Evolutionary conservation across 2,888 invertebrate genomes (phyloP), one percentile per base, ranked within the genome.

Genomic region (Ceriagrion tenellum): DNA sequence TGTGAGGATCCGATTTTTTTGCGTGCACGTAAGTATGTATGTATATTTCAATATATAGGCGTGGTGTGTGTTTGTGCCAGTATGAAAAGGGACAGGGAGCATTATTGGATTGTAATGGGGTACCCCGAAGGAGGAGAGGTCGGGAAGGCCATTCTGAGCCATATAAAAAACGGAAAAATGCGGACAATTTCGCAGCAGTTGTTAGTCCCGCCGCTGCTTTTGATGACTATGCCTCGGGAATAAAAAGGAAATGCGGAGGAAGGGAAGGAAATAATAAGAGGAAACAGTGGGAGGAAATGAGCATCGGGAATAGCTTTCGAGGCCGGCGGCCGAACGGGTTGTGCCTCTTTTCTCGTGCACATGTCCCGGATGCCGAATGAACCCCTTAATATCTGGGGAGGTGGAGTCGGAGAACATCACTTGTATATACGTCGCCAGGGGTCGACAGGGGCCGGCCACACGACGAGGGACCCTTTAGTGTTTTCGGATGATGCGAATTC

Each of bases 31-130:
- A 47, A 4, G 8, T 47, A 47, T 47, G 47, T 47, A 4, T 47
- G 47, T 47, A 47, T 47, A 47, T 47, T 4, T 47, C 47, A 4
- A 47, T 47, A 47, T 47, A n/a, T n/a, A n/a, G n/a, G n/a, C n/a
- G 47, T 47, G 47, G 2, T 8, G 47, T 47, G 47, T 47, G 47
- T 47, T 47, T 47, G 47, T 47, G n/a, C n/a, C 47, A 4, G 47
- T 8, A 47, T 18, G 30, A 63, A 40, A 59, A 59, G 91, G 26
- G 91, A 47, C 47, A 1, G 90, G 56, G 56, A 35, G 90, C 90
- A 59, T 91, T 91, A 91, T 91, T 91, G 91, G 91, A 91, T 91
- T 59, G 91, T 91, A 91, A 90, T 90, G 35, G 91, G 91, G 47
- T 47, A 47, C 47, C n/a, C 47, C 47, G 47, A 47, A 47, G 47